phyloP scores from a whole-genome alignment of 2,113 vertebrate species.

The Casuarius casuarius region DNA sequence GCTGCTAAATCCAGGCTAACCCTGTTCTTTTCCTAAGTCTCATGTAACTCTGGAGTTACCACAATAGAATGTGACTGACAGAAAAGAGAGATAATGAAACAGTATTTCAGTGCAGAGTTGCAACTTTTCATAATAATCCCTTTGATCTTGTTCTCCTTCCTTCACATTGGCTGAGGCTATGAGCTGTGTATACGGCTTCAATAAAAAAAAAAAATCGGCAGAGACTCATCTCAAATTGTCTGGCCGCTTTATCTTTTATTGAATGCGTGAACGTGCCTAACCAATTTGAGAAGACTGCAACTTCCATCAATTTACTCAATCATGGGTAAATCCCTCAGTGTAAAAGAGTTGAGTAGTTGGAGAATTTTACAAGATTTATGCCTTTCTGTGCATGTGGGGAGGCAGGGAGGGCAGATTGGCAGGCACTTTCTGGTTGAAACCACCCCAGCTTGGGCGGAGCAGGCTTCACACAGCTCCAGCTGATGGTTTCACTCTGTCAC shows the following conservation, averaged over 20 bases:
- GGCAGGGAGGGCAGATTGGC: not conserved
- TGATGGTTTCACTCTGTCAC: not conserved
- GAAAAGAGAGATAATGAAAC: not conserved
- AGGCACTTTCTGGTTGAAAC: not conserved
- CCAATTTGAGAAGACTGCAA: not conserved
- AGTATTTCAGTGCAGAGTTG: not conserved
- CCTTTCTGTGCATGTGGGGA: fast-evolving
- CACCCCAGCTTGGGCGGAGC: not conserved
- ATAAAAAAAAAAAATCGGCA: not conserved
- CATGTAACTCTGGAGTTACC: not conserved
- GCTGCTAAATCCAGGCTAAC: not conserved
- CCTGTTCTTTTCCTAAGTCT: not conserved
- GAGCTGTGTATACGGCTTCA: not conserved
- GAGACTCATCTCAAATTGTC: not conserved
- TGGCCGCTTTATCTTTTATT: not conserved
- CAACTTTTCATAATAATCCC: not conserved
- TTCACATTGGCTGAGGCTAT: fast-evolving
- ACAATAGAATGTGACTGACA: not conserved
- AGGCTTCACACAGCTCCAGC: not conserved
- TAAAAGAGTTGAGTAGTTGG: not conserved
- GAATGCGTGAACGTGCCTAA: fast-evolving
- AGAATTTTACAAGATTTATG: not conserved
- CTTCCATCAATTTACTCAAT: not conserved
- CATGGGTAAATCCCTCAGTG: not conserved
- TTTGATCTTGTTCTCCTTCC: not conserved